These are phyloP conservation scores for Piprites chloris DNA, from an alignment of 2,113 vertebrate species.

Conservation along the genomic window DNA sequence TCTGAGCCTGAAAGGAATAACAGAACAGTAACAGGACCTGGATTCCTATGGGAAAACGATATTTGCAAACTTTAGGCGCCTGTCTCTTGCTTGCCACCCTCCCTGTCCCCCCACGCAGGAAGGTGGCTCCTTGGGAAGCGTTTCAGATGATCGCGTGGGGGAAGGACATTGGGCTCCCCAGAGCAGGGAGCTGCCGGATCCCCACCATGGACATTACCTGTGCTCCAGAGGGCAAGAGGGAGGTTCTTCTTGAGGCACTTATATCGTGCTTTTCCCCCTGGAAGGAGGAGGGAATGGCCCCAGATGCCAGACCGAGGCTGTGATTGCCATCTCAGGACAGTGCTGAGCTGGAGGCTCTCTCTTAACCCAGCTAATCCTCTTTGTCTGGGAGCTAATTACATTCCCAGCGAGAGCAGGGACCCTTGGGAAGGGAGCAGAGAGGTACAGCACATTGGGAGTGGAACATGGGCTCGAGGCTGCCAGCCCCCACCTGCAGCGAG, in stretches of 20 bases:
- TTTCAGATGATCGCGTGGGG: background rate
- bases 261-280: background rate
- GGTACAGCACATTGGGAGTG: accelerated
- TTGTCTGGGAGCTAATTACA: constrained; percentile 18
- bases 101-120: accelerated
- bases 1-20: background rate
- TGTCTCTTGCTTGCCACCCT: background rate
- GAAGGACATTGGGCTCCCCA: accelerated
- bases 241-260: background rate
- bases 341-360: background rate
- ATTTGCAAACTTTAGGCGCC: background rate
- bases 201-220: background rate
- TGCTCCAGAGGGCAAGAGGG: background rate
- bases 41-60: background rate
- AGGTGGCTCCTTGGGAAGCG: background rate
- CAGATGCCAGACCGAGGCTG: background rate
- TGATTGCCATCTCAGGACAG: background rate
- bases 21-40: background rate
- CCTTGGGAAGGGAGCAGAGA: background rate
- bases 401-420: background rate
- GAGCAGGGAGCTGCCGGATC: background rate
- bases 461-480: accelerated
- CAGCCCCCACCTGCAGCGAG: background rate
- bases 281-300: background rate
- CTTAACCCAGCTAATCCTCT: constrained; percentile 42